Evolutionary conservation across 37 sponge, comb jelly and placozoan genomes (phyloP).

Genomic region (Axinella damicornis): DNA sequence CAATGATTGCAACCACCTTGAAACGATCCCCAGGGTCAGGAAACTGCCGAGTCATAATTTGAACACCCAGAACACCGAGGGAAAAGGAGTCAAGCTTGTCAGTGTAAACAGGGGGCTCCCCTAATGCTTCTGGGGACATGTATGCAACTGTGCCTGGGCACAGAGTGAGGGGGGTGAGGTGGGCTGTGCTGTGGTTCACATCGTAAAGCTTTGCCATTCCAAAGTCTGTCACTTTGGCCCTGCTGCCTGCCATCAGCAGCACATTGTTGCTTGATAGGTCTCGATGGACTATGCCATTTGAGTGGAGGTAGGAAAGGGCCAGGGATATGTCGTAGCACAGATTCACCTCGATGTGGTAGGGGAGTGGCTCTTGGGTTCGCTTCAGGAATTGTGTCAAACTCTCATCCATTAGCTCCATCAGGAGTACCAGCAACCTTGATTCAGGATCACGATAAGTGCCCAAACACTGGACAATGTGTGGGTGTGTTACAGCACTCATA

Average conservation of each 20-base stretch:
- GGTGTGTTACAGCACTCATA: not conserved
- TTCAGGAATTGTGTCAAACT: too few species aligned
- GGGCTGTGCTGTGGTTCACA: not conserved
- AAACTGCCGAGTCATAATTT: slow-evolving; percentile 8
- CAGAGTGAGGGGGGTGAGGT: not conserved
- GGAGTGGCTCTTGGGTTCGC: too few species aligned
- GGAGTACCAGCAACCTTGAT: not conserved
- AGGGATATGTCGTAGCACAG: not conserved
- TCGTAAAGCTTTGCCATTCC: slow-evolving; percentile 1
- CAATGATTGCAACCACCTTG: not conserved
- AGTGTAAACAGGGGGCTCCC: not conserved
- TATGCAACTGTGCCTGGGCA: slow-evolving; percentile 8
- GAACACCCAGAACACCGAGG: not conserved
- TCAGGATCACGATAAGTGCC: slow-evolving; percentile 9
- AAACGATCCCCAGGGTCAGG: slow-evolving; percentile 6
- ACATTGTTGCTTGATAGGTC: slow-evolving; percentile 23
- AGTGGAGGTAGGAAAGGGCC: slow-evolving; percentile 22
- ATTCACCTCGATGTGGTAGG: too few species aligned
- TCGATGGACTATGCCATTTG: slow-evolving; percentile 1
- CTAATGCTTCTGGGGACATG: slow-evolving; percentile 15
- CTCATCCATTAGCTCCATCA: too few species aligned
- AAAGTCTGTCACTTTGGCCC: slow-evolving; percentile 28
- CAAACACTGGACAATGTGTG: slow-evolving; percentile 16
- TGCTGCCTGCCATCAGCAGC: not conserved
- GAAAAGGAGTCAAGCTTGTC: slow-evolving; percentile 17